Percentiles rank a stretch among this genome's conserved stretches.
phyloP scores from a whole-genome alignment of 2,888 invertebrate species.

The Blomia tropicalis region DNA sequence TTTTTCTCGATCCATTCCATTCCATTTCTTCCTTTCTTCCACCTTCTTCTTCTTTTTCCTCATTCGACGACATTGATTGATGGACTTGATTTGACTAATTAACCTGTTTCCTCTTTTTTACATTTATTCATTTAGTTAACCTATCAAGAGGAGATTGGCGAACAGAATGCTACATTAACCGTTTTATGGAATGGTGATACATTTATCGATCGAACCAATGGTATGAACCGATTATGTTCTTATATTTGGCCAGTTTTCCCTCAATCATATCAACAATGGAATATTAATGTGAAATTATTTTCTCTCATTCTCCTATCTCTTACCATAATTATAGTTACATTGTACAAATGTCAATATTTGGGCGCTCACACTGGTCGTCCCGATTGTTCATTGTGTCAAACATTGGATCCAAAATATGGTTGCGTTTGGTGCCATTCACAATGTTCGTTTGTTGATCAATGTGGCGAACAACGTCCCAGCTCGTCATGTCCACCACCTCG shows the following conservation, averaged over 20 bases:
- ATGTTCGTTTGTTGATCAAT: slow-evolving; percentile 68
- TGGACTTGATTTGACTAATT: too few species aligned
- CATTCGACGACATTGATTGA: neutral
- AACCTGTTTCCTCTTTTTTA: neutral
- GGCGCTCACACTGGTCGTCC: slow-evolving; percentile 83
- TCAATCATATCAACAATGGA: too few species aligned
- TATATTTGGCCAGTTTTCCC: too few species aligned
- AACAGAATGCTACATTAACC: slow-evolving; percentile 57
- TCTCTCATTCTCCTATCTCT: neutral
- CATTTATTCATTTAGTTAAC: slow-evolving; percentile 48
- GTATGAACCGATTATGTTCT: too few species aligned
- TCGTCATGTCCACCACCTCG: slow-evolving; percentile 76
- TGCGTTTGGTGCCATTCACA: slow-evolving; percentile 90
- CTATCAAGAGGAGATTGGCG: slow-evolving; percentile 46
- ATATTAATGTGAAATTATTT: too few species aligned
- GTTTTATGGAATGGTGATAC: slow-evolving; percentile 87
- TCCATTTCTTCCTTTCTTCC: slow-evolving; percentile 3
- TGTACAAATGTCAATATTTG: slow-evolving; percentile 88
- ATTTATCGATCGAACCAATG: slow-evolving; percentile 66
- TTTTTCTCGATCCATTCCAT: neutral
- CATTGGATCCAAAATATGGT: slow-evolving; percentile 63
- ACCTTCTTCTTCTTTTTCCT: neutral
- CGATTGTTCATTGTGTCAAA: slow-evolving; percentile 90
- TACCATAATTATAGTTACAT: slow-evolving; percentile 46
- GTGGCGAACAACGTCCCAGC: slow-evolving; percentile 57